phyloP scores from a whole-genome alignment of 2,797 vertebrate species.

The Psittacula derbiana region DNA sequence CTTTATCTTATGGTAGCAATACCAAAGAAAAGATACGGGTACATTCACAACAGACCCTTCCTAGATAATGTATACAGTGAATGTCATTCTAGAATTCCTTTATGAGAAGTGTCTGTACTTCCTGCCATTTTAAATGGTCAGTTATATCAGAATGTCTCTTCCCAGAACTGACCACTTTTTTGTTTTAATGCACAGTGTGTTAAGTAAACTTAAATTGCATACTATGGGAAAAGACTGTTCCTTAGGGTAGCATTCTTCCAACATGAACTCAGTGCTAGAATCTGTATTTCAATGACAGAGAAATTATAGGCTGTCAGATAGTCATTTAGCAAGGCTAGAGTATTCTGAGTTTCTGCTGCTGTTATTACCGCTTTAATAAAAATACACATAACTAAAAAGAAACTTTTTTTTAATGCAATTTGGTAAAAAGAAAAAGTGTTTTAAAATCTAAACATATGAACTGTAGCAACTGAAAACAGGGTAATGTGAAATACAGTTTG shows the following conservation, averaged over 20 bases:
- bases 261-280: conserved; percentile 36
- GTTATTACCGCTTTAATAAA: not conserved
- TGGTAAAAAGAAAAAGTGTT: not conserved
- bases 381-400: not conserved
- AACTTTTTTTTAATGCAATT: not conserved
- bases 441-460: not conserved
- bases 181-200: not conserved
- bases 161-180: not conserved
- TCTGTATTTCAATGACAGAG: conserved; percentile 61
- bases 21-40: not conserved
- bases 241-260: conserved; percentile 25
- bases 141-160: not conserved
- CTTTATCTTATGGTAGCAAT: not conserved
- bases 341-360: conserved; percentile 19
- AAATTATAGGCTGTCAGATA: conserved; percentile 60
- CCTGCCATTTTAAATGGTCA: not conserved
- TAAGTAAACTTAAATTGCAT: conserved; percentile 16
- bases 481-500: not conserved
- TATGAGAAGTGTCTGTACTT: not conserved
- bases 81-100: not conserved
- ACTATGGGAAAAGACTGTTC: not conserved
- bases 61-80: not conserved
- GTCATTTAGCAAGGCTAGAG: conserved; percentile 36
- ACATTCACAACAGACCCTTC: not conserved
- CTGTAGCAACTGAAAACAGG: not conserved